A percentile compares a stretch with the other conserved stretches of the same genome.
Conservation (phyloP, 1,140 invertebrate genomes). For the Zophobas atratus region DNA sequence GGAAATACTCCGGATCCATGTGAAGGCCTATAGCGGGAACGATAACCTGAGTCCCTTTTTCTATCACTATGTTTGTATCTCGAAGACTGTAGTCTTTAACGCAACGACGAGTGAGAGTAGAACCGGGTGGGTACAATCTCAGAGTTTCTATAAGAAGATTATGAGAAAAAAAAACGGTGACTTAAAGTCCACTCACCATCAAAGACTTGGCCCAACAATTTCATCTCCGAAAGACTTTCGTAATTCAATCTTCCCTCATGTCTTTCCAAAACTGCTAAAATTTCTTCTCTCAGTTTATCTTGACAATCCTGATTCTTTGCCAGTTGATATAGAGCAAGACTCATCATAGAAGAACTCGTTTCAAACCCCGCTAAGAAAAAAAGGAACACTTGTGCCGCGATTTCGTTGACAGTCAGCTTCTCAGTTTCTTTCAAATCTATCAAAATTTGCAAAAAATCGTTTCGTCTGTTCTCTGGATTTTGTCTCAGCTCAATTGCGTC, state of each 20-base stretch:
- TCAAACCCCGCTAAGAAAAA: slow-evolving; percentile 76
- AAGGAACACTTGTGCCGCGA: slow-evolving; percentile 73
- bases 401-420: slow-evolving; percentile 8
- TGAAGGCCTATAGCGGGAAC: slow-evolving; percentile 76
- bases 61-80: slow-evolving; percentile 66
- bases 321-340: slow-evolving; percentile 69
- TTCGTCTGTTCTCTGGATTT: slow-evolving; percentile 65
- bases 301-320: slow-evolving; percentile 68
- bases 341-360: slow-evolving; percentile 67
- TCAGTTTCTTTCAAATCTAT: slow-evolving; percentile 63
- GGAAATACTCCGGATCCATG: slow-evolving; percentile 73
- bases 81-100: slow-evolving; percentile 70
- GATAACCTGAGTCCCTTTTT: slow-evolving; percentile 70
- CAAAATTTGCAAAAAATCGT: slow-evolving; percentile 73
- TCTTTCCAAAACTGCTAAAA: slow-evolving; percentile 66
- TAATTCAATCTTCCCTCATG: slow-evolving; percentile 70
- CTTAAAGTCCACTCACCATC: slow-evolving; percentile 60
- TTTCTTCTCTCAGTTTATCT: slow-evolving; percentile 67
- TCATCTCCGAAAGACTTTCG: slow-evolving; percentile 72
- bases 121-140: slow-evolving; percentile 70
- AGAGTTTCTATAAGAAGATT: slow-evolving; percentile 62
- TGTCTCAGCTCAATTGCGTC: slow-evolving; percentile 70
- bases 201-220: slow-evolving; percentile 71
- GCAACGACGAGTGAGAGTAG: slow-evolving; percentile 67
- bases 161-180: not conserved